phyloP scores from a whole-genome alignment of 2,888 invertebrate species.

The Drosophila seclusa region DNA sequence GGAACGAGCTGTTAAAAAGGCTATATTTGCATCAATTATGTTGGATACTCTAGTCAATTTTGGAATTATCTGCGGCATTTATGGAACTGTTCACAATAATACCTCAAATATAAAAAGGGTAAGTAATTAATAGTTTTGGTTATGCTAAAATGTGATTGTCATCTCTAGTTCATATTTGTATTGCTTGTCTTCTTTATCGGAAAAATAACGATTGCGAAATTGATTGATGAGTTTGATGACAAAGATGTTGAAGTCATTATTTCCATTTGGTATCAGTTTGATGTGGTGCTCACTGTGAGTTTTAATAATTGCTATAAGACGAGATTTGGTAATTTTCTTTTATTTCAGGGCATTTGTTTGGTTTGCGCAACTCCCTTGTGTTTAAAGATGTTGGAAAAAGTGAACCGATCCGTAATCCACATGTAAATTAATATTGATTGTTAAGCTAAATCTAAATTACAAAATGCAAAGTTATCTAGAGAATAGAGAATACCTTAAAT shows the following conservation, averaged over 20 bases:
- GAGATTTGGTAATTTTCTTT: neutral
- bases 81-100: slow-evolving; percentile 15
- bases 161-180: slow-evolving; percentile 24
- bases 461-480: neutral
- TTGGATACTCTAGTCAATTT: slow-evolving; percentile 21
- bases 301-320: no score
- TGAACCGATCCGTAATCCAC: slow-evolving; percentile 2
- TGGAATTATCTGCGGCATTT: slow-evolving; percentile 24
- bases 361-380: slow-evolving; percentile 13
- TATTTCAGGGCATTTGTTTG: slow-evolving; percentile 26
- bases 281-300: slow-evolving; percentile 35
- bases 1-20: neutral
- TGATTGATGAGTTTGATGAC: neutral
- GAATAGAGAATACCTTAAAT: neutral
- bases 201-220: slow-evolving; percentile 33
- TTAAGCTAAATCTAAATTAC: neutral
- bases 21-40: slow-evolving; percentile 10
- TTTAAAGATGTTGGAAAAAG: slow-evolving; percentile 24
- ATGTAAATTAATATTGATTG: neutral
- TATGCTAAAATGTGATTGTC: neutral
- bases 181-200: slow-evolving; percentile 24
- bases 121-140: neutral
- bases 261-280: slow-evolving; percentile 23
- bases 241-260: neutral
- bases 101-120: slow-evolving; percentile 26